Evolutionary conservation across 2,888 invertebrate species (phyloP).

Genomic region (Pristionchus mayeri): DNA sequence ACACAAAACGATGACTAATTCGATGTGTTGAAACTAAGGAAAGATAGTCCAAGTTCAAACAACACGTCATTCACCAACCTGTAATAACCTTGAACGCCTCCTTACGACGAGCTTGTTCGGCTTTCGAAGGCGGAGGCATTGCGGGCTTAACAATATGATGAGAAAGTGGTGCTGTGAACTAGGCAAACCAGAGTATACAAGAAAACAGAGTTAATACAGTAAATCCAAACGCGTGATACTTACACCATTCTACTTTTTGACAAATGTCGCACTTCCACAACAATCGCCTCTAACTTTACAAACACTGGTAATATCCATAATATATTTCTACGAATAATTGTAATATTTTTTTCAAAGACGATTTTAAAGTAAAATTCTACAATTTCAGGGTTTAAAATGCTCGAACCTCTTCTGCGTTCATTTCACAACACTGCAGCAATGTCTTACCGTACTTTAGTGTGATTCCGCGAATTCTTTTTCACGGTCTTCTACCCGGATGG

Average conservation of each 20-base stretch:
- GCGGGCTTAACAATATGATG: slow-evolving; percentile 7
- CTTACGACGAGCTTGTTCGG: neutral
- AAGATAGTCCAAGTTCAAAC: neutral
- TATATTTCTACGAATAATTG: neutral
- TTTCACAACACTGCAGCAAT: no score
- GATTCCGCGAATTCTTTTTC: no score
- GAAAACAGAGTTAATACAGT: neutral
- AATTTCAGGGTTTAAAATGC: no score
- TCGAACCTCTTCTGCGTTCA: no score
- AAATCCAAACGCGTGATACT: neutral
- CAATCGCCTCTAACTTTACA: neutral
- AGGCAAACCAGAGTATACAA: neutral
- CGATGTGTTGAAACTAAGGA: neutral
- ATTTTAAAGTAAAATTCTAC: no score
- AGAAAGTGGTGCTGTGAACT: neutral
- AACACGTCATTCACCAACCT: slow-evolving; percentile 13
- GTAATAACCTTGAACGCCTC: slow-evolving; percentile 12
- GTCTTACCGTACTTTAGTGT: no score
- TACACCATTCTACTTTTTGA: neutral
- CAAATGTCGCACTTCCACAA: neutral
- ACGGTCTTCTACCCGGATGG: neutral
- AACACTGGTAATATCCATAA: neutral
- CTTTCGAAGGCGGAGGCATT: slow-evolving; percentile 27
- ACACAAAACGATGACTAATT: neutral
- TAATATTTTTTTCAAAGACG: no score